phyloP scores from a whole-genome alignment of 2,888 invertebrate genomes.

The Tachina lurida region DNA sequence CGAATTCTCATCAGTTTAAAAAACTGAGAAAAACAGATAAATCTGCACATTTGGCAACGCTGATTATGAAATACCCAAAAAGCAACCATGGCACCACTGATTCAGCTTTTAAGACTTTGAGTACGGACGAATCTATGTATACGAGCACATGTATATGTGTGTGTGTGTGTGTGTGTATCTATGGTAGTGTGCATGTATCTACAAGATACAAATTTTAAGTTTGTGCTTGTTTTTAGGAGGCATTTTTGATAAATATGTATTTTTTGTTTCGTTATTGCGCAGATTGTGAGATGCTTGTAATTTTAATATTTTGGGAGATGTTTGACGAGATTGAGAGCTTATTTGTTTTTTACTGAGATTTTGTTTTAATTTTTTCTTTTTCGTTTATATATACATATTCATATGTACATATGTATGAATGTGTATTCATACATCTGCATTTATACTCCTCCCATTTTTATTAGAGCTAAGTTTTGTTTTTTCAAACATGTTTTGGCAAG shows the following conservation, averaged over 20 bases:
- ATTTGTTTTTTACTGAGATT: conserved; percentile 31
- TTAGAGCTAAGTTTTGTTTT: conserved; percentile 25
- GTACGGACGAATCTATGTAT: background rate
- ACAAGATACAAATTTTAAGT: background rate
- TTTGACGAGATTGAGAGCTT: conserved; percentile 33
- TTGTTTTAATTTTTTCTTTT: conserved; percentile 1
- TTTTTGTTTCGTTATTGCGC: conserved; percentile 22
- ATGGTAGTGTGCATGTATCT: background rate
- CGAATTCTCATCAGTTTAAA: too few relatives aligned
- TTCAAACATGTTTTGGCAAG: conserved; percentile 25
- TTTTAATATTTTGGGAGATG: conserved; percentile 31
- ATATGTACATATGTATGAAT: background rate
- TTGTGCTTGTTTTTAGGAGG: background rate
- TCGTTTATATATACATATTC: background rate
- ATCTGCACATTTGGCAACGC: too few relatives aligned
- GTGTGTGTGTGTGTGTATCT: background rate
- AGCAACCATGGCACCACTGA: background rate
- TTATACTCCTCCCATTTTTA: conserved; percentile 53
- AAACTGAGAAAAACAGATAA: too few relatives aligned
- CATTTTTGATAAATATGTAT: conserved; percentile 1
- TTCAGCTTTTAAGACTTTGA: conserved; percentile 15
- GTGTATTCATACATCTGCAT: background rate
- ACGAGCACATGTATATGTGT: background rate
- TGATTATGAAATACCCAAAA: background rate
- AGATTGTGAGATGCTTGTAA: conserved; percentile 50